Percentiles rank a stretch among this genome's conserved stretches.
phyloP scores from a whole-genome alignment of 1,140 invertebrate species.

The Metaphire vulgaris region DNA sequence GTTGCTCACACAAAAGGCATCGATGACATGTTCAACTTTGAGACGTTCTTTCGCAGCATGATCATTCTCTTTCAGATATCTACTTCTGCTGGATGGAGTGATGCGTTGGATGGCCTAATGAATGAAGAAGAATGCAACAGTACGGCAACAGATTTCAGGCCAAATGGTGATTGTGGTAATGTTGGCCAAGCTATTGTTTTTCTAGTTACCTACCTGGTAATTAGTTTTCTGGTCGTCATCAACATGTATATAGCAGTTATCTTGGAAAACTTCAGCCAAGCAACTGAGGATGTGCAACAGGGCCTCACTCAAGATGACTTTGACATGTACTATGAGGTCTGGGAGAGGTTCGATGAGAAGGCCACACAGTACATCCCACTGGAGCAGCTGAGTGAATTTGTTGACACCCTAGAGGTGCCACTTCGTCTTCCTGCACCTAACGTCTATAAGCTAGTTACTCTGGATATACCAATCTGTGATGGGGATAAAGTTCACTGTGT shows the following conservation, averaged over 20 bases:
- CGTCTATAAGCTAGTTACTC: constrained; percentile 95
- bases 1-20: constrained; percentile 86
- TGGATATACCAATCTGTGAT: constrained; percentile 97
- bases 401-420: constrained; percentile 75
- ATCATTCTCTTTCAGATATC: constrained; percentile 95
- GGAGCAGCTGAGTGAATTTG: constrained; percentile 84
- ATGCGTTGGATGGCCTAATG: constrained; percentile 88
- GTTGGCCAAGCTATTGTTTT: constrained; percentile 88
- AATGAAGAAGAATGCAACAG: constrained; percentile 76
- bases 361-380: constrained; percentile 94
- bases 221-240: constrained; percentile 95
- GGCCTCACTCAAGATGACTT: constrained; percentile 96
- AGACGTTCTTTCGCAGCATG: constrained; percentile 96
- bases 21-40: constrained; percentile 96
- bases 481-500: constrained; percentile 93
- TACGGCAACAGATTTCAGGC: constrained; percentile 53
- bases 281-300: constrained; percentile 96
- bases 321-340: constrained; percentile 99
- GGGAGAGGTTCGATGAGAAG: constrained; percentile 96
- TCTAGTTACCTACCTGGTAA: constrained; percentile 89
- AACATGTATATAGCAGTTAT: constrained; percentile 99
- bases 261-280: constrained; percentile 95
- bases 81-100: constrained; percentile 87
- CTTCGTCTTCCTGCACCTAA: constrained; percentile 89
- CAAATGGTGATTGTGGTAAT: constrained; percentile 83